Evolutionary conservation across 1,140 invertebrate genomes (phyloP), one percentile per base, ranked within the genome.

Genomic region (Heliconius melpomene): DNA sequence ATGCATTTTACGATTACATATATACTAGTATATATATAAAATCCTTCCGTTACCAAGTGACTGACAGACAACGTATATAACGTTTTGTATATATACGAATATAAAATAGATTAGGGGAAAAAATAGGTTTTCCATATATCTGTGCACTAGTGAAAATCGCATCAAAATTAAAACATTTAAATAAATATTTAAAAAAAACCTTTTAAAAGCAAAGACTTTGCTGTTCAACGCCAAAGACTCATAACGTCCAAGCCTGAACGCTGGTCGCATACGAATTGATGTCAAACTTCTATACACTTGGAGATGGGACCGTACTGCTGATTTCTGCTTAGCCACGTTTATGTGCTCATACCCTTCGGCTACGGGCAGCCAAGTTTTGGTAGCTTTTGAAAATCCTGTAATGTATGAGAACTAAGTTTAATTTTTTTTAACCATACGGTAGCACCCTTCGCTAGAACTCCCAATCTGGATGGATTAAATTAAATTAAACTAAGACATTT

Each of bases 331-430:
- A 7, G 84, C 90, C 13, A 96, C 93, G 86, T 96, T 96, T 2
- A 95, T 82, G 1, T 80, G 89, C 60, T 90, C 91, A 81, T 95
- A 97, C 73, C 96, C 95, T 2, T 95, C 90, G 81, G 96, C 94
- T 11, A 97, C 93, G 2, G 96, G 96, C 7, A 97, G 83, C 96
- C 96, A 97, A 2, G 96, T 95, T 23, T 88, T 94, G 0, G 79
- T 81, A 0, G 85, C 91, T 0, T 77, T 93, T 3, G 95, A 96
- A 80, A 97, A 97, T 70, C 96, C 95, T 96, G 95, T 38, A 96
- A 89, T 96, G 1, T 66, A 32, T 20, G 3, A 57, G 2, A 9
- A 57, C n/a, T 23, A 46, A 0, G 54, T 13, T 8, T 66, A 26
- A 11, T 66, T 66, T 66, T 26, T 60, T 20, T 32, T 29, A 6